Percentiles rank a stretch among this genome's conserved stretches.
Evolutionary conservation across 2,888 invertebrate genomes (phyloP).

Genomic region (Conchocele bisecta): DNA sequence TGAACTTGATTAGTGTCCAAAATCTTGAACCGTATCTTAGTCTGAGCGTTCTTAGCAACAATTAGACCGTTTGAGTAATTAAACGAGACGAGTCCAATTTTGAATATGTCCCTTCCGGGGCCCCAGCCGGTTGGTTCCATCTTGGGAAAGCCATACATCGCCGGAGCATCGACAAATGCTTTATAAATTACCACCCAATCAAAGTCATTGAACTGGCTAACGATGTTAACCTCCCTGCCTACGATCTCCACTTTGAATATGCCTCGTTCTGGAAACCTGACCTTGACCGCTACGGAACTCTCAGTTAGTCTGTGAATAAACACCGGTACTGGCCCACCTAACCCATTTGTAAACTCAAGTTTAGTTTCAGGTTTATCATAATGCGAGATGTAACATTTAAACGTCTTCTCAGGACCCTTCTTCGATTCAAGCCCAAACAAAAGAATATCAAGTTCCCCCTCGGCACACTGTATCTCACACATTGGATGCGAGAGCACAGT

Average conservation of each 20-base stretch:
- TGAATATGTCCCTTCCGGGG: conserved; percentile 60
- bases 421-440: conserved; percentile 69
- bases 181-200: conserved; percentile 72
- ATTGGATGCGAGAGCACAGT: conserved; percentile 66
- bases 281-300: conserved; percentile 61
- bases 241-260: conserved; percentile 76
- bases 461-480: conserved; percentile 66
- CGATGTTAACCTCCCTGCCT: conserved; percentile 66
- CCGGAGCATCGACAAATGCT: conserved; percentile 60
- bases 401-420: conserved; percentile 58
- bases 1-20: conserved; percentile 47
- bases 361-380: conserved; percentile 61
- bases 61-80: conserved; percentile 57
- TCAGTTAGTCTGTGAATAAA: conserved; percentile 67
- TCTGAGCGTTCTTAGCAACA: conserved; percentile 52
- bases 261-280: conserved; percentile 70
- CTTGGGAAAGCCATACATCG: conserved; percentile 71
- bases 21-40: conserved; percentile 58
- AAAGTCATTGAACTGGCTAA: conserved; percentile 62
- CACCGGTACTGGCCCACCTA: conserved; percentile 56
- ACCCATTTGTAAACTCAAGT: conserved; percentile 54
- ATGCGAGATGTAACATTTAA: conserved; percentile 70
- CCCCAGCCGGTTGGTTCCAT: conserved; percentile 78
- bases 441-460: conserved; percentile 70
- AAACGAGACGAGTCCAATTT: conserved; percentile 58